Evolutionary conservation across 2,797 vertebrate species (phyloP).

Genomic region (Crocidura indochinensis): DNA sequence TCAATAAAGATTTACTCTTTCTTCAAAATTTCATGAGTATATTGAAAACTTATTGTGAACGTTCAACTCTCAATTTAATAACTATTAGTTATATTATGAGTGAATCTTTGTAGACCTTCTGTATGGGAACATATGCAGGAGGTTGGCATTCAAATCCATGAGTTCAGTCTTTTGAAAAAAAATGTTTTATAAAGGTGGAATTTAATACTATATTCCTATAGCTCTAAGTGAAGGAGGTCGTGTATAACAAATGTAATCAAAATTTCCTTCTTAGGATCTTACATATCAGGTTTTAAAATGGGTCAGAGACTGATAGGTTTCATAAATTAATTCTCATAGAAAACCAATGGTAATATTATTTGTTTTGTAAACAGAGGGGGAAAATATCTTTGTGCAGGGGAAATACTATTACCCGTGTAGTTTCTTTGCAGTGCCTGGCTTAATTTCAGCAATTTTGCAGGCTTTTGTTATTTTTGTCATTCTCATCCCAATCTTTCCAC

Average conservation of each 20-base stretch:
- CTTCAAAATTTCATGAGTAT: background rate
- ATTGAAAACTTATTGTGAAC: background rate
- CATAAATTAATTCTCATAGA: background rate
- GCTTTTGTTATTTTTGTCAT: background rate
- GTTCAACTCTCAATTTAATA: slow-evolving; percentile 22
- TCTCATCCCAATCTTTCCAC: fast-evolving
- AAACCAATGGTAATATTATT: slow-evolving; percentile 53
- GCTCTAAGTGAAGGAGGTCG: background rate
- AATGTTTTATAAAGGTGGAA: slow-evolving; percentile 56
- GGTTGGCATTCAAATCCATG: background rate
- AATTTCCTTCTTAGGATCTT: slow-evolving; percentile 2
- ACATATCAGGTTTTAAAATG: slow-evolving; percentile 37
- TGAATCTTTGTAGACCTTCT: slow-evolving; percentile 10
- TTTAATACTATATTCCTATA: slow-evolving; percentile 55
- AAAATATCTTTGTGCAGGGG: background rate
- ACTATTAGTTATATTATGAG: slow-evolving; percentile 1
- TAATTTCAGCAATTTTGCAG: background rate
- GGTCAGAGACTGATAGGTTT: slow-evolving; percentile 52
- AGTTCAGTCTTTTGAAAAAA: slow-evolving; percentile 19
- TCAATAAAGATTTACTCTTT: background rate
- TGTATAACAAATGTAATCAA: slow-evolving; percentile 11
- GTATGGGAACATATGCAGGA: background rate
- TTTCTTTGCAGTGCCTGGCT: background rate
- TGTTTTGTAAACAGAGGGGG: slow-evolving; percentile 53
- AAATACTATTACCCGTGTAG: background rate